A percentile compares a stretch with the other conserved stretches of the same genome.
Evolutionary conservation across 2,888 invertebrate genomes (phyloP).

Genomic region (Eilema caniola): DNA sequence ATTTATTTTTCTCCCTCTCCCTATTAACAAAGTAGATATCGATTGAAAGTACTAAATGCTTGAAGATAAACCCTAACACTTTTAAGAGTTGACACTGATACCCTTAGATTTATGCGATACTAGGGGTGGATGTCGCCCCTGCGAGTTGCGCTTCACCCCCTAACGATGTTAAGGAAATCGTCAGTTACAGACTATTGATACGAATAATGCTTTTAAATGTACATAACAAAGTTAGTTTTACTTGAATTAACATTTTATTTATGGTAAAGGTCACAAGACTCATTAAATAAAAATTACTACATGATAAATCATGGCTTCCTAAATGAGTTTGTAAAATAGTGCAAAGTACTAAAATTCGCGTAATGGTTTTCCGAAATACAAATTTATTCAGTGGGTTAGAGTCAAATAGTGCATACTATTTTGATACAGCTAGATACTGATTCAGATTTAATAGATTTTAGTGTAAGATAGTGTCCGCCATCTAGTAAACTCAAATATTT

Average conservation of each 20-base stretch:
- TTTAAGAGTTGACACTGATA: conserved; percentile 50
- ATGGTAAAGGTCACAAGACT: not conserved
- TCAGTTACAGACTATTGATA: conserved; percentile 60
- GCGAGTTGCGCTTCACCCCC: conserved; percentile 17
- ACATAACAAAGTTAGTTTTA: conserved; percentile 41
- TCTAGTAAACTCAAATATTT: not conserved
- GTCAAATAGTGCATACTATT: not conserved
- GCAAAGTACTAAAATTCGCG: too few species aligned
- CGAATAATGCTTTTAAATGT: conserved; percentile 48
- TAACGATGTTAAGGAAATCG: conserved; percentile 65
- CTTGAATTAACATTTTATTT: conserved; percentile 22
- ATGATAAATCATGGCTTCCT: not conserved
- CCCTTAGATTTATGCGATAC: conserved; percentile 44
- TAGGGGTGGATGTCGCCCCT: conserved; percentile 17
- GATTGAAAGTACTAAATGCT: conserved; percentile 36
- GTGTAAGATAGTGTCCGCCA: not conserved
- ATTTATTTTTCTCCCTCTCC: not conserved
- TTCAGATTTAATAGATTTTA: not conserved
- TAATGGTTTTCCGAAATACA: too few species aligned
- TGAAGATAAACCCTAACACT: conserved; percentile 43
- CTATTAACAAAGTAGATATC: conserved; percentile 29
- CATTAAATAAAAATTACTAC: not conserved
- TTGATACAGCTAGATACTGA: not conserved
- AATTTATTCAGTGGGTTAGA: too few species aligned
- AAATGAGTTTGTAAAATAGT: not conserved